Evolutionary conservation across 1,140 invertebrate genomes (phyloP), one percentile per base, ranked within the genome.

Genomic region (Leptopilina clavipes): DNA sequence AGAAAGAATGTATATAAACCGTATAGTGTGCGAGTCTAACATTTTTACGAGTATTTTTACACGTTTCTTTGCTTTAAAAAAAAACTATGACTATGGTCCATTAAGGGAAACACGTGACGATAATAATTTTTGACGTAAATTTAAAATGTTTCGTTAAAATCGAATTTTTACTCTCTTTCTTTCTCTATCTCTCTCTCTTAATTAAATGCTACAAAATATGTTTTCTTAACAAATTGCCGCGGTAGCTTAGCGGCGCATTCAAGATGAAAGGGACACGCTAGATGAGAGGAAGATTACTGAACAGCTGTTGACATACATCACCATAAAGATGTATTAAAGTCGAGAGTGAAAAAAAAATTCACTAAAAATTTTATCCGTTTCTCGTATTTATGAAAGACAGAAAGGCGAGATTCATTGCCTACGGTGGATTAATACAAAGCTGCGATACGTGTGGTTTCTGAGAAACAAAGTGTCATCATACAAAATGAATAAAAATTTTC

Each of bases 151-250:
- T 70, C 12, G 11, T 8, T 48, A 70, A 71, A 31, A 56, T 54
- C 59, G 19, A 31, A 22, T 17, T 14, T 18, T 48, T 18, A 72
- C 65, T 19, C 37, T 54, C 40, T 37, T 44, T n/a, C 18, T 31
- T 31, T n/a, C n/a, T n/a, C n/a, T n/a, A n/a, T n/a, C n/a, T n/a
- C n/a, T n/a, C n/a, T n/a, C n/a, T n/a, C 76, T 72, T 77, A 73
- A 77, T 77, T 77, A 77, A 73, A 77, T 73, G 59, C 72, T 77
- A 40, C 9, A 40, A 1, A 40, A 77, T 73, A 71, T 73, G 72
- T 77, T 77, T 77, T 54, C 76, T 73, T 72, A 77, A 77, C 76
- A 77, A 77, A 77, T 77, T 70, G 76, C 72, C 72, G 43, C 65
- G 71, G 75, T 22, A 22, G n/a, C 52, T 45, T 37, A 71, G 52